These are phyloP conservation scores for Cyanoderma ruficeps DNA, from an alignment of 2,113 vertebrate species.

Conservation along the genomic window DNA sequence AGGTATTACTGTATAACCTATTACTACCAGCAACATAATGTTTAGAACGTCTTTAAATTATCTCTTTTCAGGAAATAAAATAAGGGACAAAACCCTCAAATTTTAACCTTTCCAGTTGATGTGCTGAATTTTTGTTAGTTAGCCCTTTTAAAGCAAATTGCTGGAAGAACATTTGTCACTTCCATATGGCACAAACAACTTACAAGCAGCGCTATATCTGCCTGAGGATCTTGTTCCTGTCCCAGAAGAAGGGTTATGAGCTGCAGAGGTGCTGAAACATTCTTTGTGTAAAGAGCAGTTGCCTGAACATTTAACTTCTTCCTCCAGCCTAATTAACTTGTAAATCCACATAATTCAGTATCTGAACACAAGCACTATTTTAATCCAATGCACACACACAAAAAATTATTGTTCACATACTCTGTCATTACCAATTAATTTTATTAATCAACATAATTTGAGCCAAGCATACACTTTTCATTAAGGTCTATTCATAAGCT, in stretches of 20 bases:
- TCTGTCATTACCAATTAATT: neutral
- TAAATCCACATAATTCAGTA: slow-evolving; percentile 10
- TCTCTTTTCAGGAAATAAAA: neutral
- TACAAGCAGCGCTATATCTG: neutral
- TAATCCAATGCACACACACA: neutral
- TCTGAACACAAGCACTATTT: neutral
- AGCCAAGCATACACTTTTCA: neutral
- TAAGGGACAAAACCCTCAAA: neutral
- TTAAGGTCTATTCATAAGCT: neutral
- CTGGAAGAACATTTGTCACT: neutral
- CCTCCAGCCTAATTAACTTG: neutral
- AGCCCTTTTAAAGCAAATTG: neutral
- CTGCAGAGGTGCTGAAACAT: neutral
- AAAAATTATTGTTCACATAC: neutral
- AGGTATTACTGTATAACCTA: neutral
- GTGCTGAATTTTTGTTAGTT: neutral
- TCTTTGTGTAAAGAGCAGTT: neutral
- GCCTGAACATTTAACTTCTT: neutral
- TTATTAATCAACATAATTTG: neutral
- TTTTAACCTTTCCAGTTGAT: neutral
- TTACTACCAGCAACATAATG: neutral
- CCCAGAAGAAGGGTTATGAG: neutral
- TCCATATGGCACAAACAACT: neutral
- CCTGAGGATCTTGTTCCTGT: neutral
- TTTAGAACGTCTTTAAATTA: neutral